Conservation (phyloP, 1,140 invertebrate species). For the Rhagoletis zephyria region DNA sequence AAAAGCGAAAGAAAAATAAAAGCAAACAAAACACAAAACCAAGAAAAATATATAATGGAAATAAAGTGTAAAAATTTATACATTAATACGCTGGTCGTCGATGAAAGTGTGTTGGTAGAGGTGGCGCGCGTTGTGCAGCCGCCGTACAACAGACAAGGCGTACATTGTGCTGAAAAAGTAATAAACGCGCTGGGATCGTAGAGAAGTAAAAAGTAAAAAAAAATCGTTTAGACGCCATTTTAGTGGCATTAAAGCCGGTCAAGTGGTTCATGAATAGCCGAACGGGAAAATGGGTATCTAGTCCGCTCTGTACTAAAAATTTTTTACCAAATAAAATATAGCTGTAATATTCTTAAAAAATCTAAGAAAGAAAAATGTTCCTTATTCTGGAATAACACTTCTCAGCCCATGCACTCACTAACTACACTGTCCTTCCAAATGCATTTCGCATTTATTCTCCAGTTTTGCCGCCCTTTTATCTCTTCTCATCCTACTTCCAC, state of each 20-base stretch:
- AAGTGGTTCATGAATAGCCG: constrained; percentile 30
- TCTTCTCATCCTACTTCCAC: neutral
- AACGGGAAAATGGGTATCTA: neutral
- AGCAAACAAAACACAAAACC: constrained; percentile 15
- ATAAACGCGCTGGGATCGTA: constrained; percentile 45
- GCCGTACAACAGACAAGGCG: constrained; percentile 24
- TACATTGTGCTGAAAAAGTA: constrained; percentile 50
- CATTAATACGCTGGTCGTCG: neutral
- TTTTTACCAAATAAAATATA: no score
- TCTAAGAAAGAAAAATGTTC: no score
- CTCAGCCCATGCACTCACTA: neutral
- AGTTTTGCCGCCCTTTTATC: constrained; percentile 23
- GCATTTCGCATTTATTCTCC: neutral
- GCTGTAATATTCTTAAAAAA: no score
- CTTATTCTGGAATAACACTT: neutral
- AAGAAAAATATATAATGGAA: constrained; percentile 36
- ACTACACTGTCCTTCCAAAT: neutral
- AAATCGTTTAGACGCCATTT: constrained; percentile 45
- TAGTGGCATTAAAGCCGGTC: constrained; percentile 40
- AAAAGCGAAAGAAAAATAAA: constrained; percentile 42
- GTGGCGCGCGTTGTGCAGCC: neutral
- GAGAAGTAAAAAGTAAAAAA: constrained; percentile 41
- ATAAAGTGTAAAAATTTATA: neutral
- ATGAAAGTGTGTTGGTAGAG: neutral
- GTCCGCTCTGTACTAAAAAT: no score